These are phyloP conservation scores for Pelobates cultripes DNA, from an alignment of 2,797 vertebrate genomes.

Conservation along the genomic window DNA sequence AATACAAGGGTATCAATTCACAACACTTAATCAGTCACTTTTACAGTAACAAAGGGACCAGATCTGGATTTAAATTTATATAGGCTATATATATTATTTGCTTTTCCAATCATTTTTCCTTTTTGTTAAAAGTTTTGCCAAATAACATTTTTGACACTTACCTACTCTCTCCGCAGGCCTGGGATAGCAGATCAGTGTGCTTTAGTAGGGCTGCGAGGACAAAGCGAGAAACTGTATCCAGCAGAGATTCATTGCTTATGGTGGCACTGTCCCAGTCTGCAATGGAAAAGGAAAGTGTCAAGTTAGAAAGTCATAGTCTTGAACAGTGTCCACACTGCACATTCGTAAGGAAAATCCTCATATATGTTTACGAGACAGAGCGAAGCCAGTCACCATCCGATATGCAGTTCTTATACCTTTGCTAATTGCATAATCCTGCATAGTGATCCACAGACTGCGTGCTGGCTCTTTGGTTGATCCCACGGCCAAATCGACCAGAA, in stretches of 20 bases:
- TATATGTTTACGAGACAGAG: too few relatives aligned
- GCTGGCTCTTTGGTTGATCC: conserved; percentile 93
- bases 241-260: conserved; percentile 87
- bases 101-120: too few relatives aligned
- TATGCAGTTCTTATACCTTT: conserved; percentile 78
- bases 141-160: conserved; percentile 58
- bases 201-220: conserved; percentile 92
- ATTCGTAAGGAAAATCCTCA: too few relatives aligned
- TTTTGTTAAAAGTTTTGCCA: too few relatives aligned
- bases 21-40: too few relatives aligned
- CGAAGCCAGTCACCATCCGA: too few relatives aligned
- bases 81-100: too few relatives aligned
- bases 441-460: conserved; percentile 92
- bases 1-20: background rate
- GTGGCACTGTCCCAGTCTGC: conserved; percentile 96
- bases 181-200: conserved; percentile 87
- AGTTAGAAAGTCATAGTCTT: too few relatives aligned
- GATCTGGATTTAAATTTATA: too few relatives aligned
- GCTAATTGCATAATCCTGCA: conserved; percentile 95
- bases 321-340: too few relatives aligned
- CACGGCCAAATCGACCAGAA: conserved; percentile 89
- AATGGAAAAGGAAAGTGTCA: conserved; percentile 48
- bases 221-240: conserved; percentile 94
- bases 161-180: conserved; percentile 92
- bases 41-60: too few relatives aligned